Base-by-base conservation (phyloP, 2,888 invertebrate genomes). In the Caenorhabditis auriculariae region DNA sequence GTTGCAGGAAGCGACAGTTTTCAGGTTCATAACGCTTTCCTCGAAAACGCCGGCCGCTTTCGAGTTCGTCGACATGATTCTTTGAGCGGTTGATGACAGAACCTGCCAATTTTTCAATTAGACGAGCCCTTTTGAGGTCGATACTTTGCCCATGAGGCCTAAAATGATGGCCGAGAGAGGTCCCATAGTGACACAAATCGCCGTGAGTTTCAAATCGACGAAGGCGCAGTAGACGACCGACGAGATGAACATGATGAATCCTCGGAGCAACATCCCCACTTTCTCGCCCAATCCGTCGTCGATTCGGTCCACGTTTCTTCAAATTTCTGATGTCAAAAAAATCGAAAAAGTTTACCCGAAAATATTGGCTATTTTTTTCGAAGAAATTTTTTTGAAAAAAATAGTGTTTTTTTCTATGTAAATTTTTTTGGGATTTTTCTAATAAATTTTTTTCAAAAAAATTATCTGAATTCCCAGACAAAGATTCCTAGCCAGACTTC, bases 1-100 rank as follows among this genome's bases (percentile, higher is more conserved):
- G 46, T 72, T 72, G 26, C 65, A 69, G 5, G 68, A 60, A 19
- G 69, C 69, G 19, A 72, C 66, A 15, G 72, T 72, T 50, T 65
- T 47, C n/a, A 70, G 65, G 41, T 69, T 64, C 44, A 67, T 53
- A 27, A 67, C 58, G n/a, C 62, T 58, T 52, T 70, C 69, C 53
- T 69, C 69, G 17, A 66, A 56, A 2, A 64, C 57, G 21, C 63
- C 47, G 28, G 61, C 61, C 12, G 65, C 62, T 45, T 64, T 57
- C 1, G 57, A 47, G 15, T 55, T 58, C 2, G 58, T 42, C 2
- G 48, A 9, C 60, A 69, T 53, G 4, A 65, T 39, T 7, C 56
- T 49, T n/a, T 54, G 50, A 45, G 54, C 64, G 3, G 54, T 49
- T 12, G 35, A 38, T 5, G 52, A 54, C n/a, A 50, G 43, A 24